Percentiles rank a stretch among this genome's conserved stretches.
phyloP scores from a whole-genome alignment of 2,888 invertebrate genomes.

The Dicroscelio sp. region DNA sequence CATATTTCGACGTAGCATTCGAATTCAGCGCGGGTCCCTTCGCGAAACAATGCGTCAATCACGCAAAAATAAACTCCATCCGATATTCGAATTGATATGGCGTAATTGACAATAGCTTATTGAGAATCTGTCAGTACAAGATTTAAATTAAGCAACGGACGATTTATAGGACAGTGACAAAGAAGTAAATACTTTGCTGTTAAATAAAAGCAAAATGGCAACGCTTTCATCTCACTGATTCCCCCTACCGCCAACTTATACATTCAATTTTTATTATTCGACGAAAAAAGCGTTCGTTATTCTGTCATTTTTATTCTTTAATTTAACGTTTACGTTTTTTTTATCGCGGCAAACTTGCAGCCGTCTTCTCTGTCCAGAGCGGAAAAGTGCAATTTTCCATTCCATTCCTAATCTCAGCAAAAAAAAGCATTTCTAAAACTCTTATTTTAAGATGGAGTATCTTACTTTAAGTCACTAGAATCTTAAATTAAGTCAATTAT shows the following conservation, averaged over 20 bases:
- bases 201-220: constrained; percentile 50
- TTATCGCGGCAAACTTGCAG: background rate
- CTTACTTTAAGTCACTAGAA: too few species aligned
- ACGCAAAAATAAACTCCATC: constrained; percentile 86
- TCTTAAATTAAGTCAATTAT: too few species aligned
- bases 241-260: constrained; percentile 69
- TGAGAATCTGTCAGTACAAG: constrained; percentile 88
- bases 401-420: too few species aligned
- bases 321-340: background rate
- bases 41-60: constrained; percentile 87
- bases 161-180: constrained; percentile 74
- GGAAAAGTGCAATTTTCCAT: too few species aligned
- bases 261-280: constrained; percentile 73
- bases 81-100: constrained; percentile 87
- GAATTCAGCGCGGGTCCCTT: constrained; percentile 67
- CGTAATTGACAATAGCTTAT: constrained; percentile 90
- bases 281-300: constrained; percentile 41
- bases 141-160: constrained; percentile 87
- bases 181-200: constrained; percentile 51
- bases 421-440: too few species aligned
- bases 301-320: constrained; percentile 12
- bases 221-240: constrained; percentile 60
- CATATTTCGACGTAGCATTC: constrained; percentile 58
- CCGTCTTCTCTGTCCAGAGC: too few species aligned
- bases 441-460: too few species aligned